A percentile compares a stretch with the other conserved stretches of the same genome.
Conservation (phyloP, 2,888 invertebrate species). For the Scaptodrosophila latifasciaeformis region DNA sequence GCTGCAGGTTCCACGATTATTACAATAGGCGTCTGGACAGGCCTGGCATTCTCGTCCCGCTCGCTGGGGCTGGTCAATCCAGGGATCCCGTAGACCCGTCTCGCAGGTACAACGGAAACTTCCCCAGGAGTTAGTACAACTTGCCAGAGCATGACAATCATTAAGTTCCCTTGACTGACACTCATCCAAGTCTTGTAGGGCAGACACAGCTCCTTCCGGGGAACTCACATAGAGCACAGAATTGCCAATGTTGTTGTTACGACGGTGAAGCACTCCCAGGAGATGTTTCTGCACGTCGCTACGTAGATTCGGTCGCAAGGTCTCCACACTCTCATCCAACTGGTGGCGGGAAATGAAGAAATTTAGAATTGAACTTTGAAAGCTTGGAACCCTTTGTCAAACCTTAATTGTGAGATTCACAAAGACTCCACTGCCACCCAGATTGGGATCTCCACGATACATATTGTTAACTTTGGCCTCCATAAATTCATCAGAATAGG, state of each 20-base stretch:
- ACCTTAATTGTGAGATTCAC: constrained; percentile 88
- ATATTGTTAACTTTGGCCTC: constrained; percentile 87
- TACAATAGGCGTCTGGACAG: constrained; percentile 87
- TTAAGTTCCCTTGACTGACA: constrained; percentile 87
- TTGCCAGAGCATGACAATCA: constrained; percentile 87
- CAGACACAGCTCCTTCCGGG: constrained; percentile 86
- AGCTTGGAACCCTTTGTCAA: constrained; percentile 20
- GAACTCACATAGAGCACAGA: constrained; percentile 90
- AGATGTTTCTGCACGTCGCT: constrained; percentile 89
- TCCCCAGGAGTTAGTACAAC: constrained; percentile 89
- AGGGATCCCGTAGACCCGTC: constrained; percentile 85
- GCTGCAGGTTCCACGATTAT: constrained; percentile 88
- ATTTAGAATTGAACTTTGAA: too few species aligned
- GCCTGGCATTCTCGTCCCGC: constrained; percentile 86
- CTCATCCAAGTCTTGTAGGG: constrained; percentile 88
- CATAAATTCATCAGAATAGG: constrained; percentile 90
- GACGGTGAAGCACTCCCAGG: constrained; percentile 86
- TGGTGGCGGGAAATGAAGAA: constrained; percentile 53
- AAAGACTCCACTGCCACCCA: constrained; percentile 84
- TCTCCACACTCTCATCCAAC: constrained; percentile 85
- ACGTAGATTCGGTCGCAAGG: constrained; percentile 81
- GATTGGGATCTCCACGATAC: constrained; percentile 82
- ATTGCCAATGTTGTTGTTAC: constrained; percentile 91
- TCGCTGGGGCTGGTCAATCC: constrained; percentile 80
- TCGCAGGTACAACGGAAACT: constrained; percentile 83